Evolutionary conservation across 2,113 vertebrate species (phyloP).

Genomic region (Anas platyrhynchos): DNA sequence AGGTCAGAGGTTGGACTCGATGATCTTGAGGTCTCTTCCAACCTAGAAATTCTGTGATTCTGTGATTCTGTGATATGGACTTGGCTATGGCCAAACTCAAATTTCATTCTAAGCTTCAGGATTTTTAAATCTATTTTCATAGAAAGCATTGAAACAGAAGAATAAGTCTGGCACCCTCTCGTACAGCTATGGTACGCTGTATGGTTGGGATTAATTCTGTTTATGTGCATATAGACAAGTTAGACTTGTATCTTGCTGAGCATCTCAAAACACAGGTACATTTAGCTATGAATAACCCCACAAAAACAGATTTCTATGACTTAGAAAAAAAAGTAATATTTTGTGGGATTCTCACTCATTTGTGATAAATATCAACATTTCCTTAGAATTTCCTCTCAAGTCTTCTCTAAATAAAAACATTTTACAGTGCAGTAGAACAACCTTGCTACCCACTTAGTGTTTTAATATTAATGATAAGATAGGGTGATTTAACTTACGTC

Average conservation of each 20-base stretch:
- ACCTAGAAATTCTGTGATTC: too few species aligned
- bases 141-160: background rate
- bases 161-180: background rate
- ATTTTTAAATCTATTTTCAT: background rate
- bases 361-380: background rate
- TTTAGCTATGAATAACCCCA: background rate
- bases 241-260: background rate
- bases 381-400: background rate
- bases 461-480: background rate
- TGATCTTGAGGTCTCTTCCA: too few species aligned
- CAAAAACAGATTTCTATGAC: background rate
- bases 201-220: background rate
- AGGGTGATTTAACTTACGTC: background rate
- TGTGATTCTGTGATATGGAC: background rate
- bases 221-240: background rate
- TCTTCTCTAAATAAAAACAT: background rate
- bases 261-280: background rate
- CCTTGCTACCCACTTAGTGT: background rate
- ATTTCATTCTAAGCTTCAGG: background rate
- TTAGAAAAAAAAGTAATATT: background rate
- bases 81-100: background rate
- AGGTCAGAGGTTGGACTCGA: too few species aligned
- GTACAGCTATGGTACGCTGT: background rate
- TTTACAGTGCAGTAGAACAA: background rate
- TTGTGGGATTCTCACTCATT: background rate